Percentiles rank a stretch among this genome's conserved stretches.
These are phyloP conservation scores for Panorpa germanica DNA, from an alignment of 2,888 invertebrate genomes.

Conservation along the genomic window DNA sequence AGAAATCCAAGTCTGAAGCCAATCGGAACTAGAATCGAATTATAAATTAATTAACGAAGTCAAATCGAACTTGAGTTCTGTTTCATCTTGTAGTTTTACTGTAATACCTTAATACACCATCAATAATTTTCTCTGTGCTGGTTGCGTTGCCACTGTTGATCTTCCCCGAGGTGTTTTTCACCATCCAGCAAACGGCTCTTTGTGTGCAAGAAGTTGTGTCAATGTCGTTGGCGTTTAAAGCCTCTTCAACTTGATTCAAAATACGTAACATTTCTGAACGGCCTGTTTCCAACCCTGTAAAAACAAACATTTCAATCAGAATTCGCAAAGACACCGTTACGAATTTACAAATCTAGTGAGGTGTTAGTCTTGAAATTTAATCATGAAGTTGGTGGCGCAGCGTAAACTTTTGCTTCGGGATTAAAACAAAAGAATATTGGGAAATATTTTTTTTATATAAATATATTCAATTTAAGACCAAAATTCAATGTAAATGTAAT, in stretches of 20 bases:
- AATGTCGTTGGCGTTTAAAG: conserved; percentile 33
- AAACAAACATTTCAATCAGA: too few species aligned
- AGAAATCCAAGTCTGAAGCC: conserved; percentile 23
- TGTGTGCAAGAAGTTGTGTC: conserved; percentile 41
- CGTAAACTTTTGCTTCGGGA: too few species aligned
- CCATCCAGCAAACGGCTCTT: conserved; percentile 32
- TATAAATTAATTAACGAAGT: background rate
- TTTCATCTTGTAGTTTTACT: conserved; percentile 2
- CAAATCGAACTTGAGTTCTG: background rate
- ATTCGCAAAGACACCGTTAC: too few species aligned
- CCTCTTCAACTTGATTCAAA: conserved; percentile 29
- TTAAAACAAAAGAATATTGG: too few species aligned
- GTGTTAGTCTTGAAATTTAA: too few species aligned
- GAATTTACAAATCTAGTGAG: too few species aligned
- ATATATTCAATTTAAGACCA: too few species aligned
- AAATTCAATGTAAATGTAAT: too few species aligned
- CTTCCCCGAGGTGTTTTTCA: conserved; percentile 23
- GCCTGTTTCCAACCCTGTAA: too few species aligned
- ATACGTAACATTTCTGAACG: conserved; percentile 14
- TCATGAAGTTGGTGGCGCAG: too few species aligned
- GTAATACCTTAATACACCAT: conserved; percentile 25
- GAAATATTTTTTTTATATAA: too few species aligned
- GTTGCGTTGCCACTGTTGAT: conserved; percentile 21
- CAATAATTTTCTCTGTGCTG: conserved; percentile 27
- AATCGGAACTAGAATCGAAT: conserved; percentile 17